Evolutionary conservation across 2,113 vertebrate genomes (phyloP).

Genomic region (Hirundichthys speculiger): DNA sequence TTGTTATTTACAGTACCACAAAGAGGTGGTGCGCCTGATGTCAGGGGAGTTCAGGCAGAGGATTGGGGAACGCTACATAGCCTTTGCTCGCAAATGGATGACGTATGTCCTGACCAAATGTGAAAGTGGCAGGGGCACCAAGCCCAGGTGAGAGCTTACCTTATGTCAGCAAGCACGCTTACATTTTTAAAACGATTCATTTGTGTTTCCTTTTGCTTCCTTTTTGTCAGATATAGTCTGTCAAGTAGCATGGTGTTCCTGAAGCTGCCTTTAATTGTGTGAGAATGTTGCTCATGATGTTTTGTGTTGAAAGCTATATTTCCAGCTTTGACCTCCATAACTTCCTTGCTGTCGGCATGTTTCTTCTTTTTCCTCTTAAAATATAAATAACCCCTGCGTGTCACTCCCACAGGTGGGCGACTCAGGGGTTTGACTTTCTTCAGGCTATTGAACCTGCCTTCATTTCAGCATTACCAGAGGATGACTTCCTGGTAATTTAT

Average conservation of each 20-base stretch:
- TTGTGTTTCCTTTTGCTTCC: too few species aligned
- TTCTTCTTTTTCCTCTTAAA: background rate
- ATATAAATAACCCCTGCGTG: slow-evolving; percentile 2
- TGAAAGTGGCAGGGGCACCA: slow-evolving; percentile 95
- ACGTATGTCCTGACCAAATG: slow-evolving; percentile 97
- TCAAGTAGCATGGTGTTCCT: background rate
- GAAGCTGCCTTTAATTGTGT: background rate
- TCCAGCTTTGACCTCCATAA: too few species aligned
- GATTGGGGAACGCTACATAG: slow-evolving; percentile 96
- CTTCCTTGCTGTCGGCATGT: background rate
- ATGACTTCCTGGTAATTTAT: slow-evolving; percentile 94
- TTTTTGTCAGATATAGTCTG: background rate
- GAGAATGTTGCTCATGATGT: background rate
- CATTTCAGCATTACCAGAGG: slow-evolving; percentile 96
- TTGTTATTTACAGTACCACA: slow-evolving; percentile 89
- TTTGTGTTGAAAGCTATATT: too few species aligned
- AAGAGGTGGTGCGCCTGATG: slow-evolving; percentile 98
- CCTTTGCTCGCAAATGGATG: slow-evolving; percentile 98
- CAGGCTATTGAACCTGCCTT: slow-evolving; percentile 98
- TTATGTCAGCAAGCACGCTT: background rate
- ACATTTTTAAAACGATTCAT: too few species aligned
- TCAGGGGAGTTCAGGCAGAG: slow-evolving; percentile 96
- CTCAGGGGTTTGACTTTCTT: slow-evolving; percentile 98
- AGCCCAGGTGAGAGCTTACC: slow-evolving; percentile 88
- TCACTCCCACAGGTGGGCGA: slow-evolving; percentile 88